Conservation (phyloP, 2,797 vertebrate genomes). For the Sebastes aleutianus region DNA sequence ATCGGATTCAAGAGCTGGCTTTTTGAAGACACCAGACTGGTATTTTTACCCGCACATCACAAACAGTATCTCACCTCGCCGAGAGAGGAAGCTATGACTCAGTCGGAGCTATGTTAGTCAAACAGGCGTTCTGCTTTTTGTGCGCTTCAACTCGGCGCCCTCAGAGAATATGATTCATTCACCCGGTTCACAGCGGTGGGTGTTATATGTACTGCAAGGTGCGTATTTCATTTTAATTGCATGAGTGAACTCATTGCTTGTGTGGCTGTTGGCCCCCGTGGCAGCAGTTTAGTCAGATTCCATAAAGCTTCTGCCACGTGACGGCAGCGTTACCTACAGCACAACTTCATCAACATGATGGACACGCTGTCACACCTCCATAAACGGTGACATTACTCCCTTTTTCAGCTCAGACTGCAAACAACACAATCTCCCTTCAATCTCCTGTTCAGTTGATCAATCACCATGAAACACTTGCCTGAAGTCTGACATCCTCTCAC, state of each 20-base stretch:
- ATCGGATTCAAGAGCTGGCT: constrained; percentile 22
- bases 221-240: constrained; percentile 16
- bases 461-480: too few species aligned
- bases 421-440: not conserved
- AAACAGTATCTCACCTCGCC: constrained; percentile 51
- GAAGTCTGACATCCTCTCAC: too few species aligned
- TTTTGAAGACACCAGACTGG: constrained; percentile 33
- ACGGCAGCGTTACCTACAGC: not conserved
- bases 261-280: not conserved
- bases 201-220: constrained; percentile 11
- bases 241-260: constrained; percentile 3
- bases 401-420: not conserved
- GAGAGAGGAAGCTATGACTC: constrained; percentile 53
- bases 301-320: not conserved
- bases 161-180: constrained; percentile 52
- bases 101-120: constrained; percentile 26
- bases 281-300: not conserved
- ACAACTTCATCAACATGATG: not conserved
- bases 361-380: not conserved
- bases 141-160: constrained; percentile 15
- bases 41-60: constrained; percentile 60
- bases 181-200: constrained; percentile 1
- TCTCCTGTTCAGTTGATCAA: not conserved
- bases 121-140: constrained; percentile 27
- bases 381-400: not conserved